Base-by-base conservation (phyloP, 2,113 vertebrate genomes). In the Carlito syrichta region DNA sequence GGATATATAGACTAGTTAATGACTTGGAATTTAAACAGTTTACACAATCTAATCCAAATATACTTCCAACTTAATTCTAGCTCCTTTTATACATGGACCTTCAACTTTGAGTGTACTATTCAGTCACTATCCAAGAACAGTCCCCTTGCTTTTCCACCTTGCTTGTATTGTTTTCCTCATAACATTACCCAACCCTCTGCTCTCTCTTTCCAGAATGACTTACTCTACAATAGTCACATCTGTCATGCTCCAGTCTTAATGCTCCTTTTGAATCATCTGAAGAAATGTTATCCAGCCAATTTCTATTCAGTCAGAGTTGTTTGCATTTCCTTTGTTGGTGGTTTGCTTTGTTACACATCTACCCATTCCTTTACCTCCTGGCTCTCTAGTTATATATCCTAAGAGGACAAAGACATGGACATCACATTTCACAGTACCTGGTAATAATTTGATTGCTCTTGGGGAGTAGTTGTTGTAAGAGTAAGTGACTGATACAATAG, bases 61-160 rank as follows among this genome's bases (percentile, higher is more conserved):
- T 6, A 35, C 8, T 86, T 94, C 27, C 25, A 86, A 35, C 23
- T 73, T 82, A 50, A 76, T 66, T 52, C 6, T 22, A 54, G 20
- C 32, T 79, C 8, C 8, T 71, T 85, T 13, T 86, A 17, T 74
- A 32, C 8, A n/a, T 17, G 78, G 48, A 82, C 2, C 12, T 88
- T 92, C 17, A 6, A 17, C 23, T 93, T 86, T 69, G 48, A 62
- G 7, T 17, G 2, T 1, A 38, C 25, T 23, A 3, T n/a, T 3
- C 17, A 30, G n/a, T n/a, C n/a, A 30, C 9, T 19, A 17, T 3
- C 38, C 12, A 1, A 43, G 40, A 9, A 16, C 1, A 48, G 12
- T 71, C 30, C 25, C 62, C 23, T 17, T 58, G 1, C 54, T 86
- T 87, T 32, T 78, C 62, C 12, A 32, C 6, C 0, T 91, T 35